Evolutionary conservation across 2,888 invertebrate genomes (phyloP).

Genomic region (Incurvaria masculella): DNA sequence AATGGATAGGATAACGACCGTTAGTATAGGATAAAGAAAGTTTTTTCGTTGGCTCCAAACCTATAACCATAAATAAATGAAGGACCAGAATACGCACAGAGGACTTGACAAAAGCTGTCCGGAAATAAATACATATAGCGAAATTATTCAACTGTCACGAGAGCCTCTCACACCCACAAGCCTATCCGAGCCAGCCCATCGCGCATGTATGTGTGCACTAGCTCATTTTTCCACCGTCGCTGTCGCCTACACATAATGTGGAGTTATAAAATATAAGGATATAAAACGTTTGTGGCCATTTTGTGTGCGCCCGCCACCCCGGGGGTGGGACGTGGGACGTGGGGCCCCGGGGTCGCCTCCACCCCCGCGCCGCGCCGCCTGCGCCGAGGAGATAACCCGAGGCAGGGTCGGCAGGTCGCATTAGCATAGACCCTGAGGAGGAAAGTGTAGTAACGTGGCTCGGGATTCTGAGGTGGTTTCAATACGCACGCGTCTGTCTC

Average conservation of each 20-base stretch:
- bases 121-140: too few relatives aligned
- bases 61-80: too few relatives aligned
- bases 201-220: neutral
- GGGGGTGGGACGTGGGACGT: neutral
- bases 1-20: too few relatives aligned
- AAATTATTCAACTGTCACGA: too few relatives aligned
- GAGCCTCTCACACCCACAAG: too few relatives aligned
- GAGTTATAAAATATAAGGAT: constrained; percentile 14
- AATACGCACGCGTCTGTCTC: neutral
- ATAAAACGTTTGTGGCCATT: constrained; percentile 17
- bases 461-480: neutral
- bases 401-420: neutral
- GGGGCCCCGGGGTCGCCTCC: neutral
- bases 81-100: too few relatives aligned
- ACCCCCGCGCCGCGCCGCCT: constrained; percentile 3
- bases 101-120: too few relatives aligned
- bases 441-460: neutral
- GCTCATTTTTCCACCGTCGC: neutral
- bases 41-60: too few relatives aligned
- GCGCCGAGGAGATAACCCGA: constrained; percentile 8
- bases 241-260: constrained; percentile 1
- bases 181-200: too few relatives aligned
- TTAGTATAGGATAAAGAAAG: too few relatives aligned
- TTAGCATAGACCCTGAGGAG: neutral
- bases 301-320: constrained; percentile 6